Evolutionary conservation across 2,888 invertebrate species (phyloP).

Genomic region (Mechanitis messenoides): DNA sequence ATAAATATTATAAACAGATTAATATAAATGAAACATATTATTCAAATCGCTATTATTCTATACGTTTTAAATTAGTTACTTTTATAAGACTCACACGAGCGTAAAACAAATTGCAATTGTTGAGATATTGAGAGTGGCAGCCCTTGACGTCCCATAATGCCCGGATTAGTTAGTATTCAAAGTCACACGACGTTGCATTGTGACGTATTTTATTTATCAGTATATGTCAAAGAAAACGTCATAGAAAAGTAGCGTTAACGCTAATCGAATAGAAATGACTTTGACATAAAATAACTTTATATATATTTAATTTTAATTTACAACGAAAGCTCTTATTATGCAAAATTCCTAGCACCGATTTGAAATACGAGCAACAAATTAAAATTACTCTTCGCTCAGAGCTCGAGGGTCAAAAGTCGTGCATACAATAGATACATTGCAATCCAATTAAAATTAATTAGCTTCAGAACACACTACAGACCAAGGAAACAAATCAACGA

Average conservation of each 20-base stretch:
- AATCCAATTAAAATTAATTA: slow-evolving; percentile 74
- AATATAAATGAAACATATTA: no score
- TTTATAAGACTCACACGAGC: slow-evolving; percentile 61
- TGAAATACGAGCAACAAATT: slow-evolving; percentile 29
- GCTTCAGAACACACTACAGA: slow-evolving; percentile 64
- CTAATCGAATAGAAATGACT: no score
- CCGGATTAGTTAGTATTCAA: slow-evolving; percentile 42
- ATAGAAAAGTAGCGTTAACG: no score
- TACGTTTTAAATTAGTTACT: slow-evolving; percentile 48
- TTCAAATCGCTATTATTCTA: slow-evolving; percentile 31
- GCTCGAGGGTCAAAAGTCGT: slow-evolving; percentile 52
- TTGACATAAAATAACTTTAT: no score
- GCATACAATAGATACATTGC: slow-evolving; percentile 46
- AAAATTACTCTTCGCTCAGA: slow-evolving; percentile 40
- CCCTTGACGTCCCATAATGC: slow-evolving; percentile 41
- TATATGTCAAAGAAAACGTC: no score
- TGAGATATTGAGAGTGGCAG: slow-evolving; percentile 49
- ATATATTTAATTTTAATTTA: no score
- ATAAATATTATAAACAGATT: no score
- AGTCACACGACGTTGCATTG: slow-evolving; percentile 29
- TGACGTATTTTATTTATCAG: slow-evolving; percentile 12
- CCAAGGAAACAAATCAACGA: slow-evolving; percentile 67
- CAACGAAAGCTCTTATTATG: no score
- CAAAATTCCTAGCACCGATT: no score
- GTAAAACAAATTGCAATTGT: slow-evolving; percentile 69